Conservation (phyloP, 2,113 vertebrate genomes). For the Rhagologus leucostigma region DNA sequence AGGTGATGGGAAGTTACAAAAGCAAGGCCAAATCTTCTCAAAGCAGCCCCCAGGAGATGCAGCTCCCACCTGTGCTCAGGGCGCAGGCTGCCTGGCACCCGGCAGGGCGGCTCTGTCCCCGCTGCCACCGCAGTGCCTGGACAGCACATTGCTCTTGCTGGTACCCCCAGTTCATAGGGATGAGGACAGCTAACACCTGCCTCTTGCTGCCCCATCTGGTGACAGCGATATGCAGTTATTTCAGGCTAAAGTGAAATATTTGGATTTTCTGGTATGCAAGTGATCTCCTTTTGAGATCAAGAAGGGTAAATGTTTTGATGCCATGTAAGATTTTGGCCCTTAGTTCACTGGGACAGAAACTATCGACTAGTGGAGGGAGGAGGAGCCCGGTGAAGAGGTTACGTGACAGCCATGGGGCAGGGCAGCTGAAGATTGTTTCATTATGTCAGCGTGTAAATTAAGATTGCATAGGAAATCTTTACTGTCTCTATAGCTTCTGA, state of each 20-base stretch:
- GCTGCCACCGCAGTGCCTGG: neutral
- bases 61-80: neutral
- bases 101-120: neutral
- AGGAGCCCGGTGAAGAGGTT: neutral
- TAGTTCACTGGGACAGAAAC: neutral
- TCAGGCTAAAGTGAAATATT: neutral
- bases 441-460: neutral
- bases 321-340: neutral
- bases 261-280: neutral
- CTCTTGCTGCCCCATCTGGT: neutral
- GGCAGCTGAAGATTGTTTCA: neutral
- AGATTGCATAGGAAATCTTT: slow-evolving; percentile 13
- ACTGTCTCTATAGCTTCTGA: neutral
- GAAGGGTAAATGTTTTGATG: neutral
- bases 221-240: neutral
- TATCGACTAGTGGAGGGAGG: neutral
- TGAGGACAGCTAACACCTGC: neutral
- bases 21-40: neutral
- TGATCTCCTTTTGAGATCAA: neutral
- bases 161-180: rapidly evolving
- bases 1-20: neutral
- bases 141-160: neutral
- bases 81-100: neutral
- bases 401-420: neutral
- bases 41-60: neutral